These are phyloP conservation scores for Streblospio benedicti DNA, from an alignment of 1,140 invertebrate genomes.

Conservation along the genomic window DNA sequence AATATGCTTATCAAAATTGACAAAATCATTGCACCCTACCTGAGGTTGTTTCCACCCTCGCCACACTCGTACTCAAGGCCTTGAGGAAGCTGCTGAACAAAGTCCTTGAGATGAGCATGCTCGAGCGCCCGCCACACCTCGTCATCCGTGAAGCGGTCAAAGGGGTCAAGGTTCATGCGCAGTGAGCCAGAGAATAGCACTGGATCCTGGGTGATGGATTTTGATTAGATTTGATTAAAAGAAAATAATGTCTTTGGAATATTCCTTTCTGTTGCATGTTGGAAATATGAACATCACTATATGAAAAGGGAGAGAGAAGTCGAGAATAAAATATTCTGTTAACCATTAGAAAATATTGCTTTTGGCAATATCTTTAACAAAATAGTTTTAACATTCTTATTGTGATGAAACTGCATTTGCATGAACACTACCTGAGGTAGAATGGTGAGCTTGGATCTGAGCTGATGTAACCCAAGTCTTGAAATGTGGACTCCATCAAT, in stretches of 20 bases:
- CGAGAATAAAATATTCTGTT: too few species aligned
- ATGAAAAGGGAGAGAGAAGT: too few species aligned
- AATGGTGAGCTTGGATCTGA: constrained; percentile 76
- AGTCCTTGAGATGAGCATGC: constrained; percentile 52
- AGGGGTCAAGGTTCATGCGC: constrained; percentile 79
- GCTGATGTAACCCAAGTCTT: constrained; percentile 74
- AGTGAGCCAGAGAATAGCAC: constrained; percentile 74
- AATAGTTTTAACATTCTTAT: too few species aligned
- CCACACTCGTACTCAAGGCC: constrained; percentile 39
- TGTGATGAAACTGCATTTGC: too few species aligned
- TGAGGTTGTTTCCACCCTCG: constrained; percentile 49
- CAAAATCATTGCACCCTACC: too few species aligned
- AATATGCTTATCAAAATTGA: too few species aligned
- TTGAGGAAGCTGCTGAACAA: constrained; percentile 32
- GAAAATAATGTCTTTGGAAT: too few species aligned
- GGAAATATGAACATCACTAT: too few species aligned
- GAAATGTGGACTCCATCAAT: constrained; percentile 85
- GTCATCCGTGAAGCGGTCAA: constrained; percentile 60
- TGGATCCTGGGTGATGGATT: constrained; percentile 52
- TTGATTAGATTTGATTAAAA: too few species aligned
- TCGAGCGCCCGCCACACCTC: constrained; percentile 66
- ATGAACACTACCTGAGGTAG: constrained; percentile 62
- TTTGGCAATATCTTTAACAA: too few species aligned
- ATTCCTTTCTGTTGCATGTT: too few species aligned
- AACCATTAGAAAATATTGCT: too few species aligned